These are phyloP conservation scores for Tenthredo amoena DNA, from an alignment of 2,888 invertebrate species.

Conservation along the genomic window DNA sequence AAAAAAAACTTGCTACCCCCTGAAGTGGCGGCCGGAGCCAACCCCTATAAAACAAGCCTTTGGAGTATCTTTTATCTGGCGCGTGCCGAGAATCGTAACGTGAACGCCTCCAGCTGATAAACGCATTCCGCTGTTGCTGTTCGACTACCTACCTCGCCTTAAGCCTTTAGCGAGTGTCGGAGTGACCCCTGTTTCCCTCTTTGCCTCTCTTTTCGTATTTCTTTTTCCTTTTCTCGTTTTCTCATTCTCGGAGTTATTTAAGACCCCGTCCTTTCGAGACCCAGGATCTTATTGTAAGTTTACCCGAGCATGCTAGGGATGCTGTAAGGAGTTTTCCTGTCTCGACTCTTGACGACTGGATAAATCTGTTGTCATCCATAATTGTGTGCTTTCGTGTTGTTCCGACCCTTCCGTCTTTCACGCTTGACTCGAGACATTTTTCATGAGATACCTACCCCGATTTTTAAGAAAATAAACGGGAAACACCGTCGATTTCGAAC, in stretches of 20 bases:
- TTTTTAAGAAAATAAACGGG: background rate
- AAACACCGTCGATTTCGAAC: background rate
- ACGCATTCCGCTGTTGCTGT: constrained; percentile 36
- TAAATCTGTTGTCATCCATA: constrained; percentile 42
- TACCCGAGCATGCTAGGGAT: background rate
- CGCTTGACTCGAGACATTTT: constrained; percentile 35
- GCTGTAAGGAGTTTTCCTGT: constrained; percentile 22
- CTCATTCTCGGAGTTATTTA: constrained; percentile 34
- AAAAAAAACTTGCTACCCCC: constrained; percentile 23
- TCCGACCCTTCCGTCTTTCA: background rate
- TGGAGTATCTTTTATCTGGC: constrained; percentile 48
- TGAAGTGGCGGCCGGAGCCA: constrained; percentile 9
- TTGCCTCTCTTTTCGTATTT: constrained; percentile 1
- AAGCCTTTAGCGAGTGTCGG: background rate
- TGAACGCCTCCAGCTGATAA: constrained; percentile 41
- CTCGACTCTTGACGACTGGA: constrained; percentile 38
- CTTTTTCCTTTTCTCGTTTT: constrained; percentile 8
- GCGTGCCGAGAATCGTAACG: constrained; percentile 43
- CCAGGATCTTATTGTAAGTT: constrained; percentile 28
- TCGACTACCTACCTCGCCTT: background rate
- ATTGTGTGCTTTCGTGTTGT: constrained; percentile 18
- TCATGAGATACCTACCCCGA: background rate
- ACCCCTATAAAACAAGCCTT: constrained; percentile 41
- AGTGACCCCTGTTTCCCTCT: constrained; percentile 40
- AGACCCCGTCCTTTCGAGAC: constrained; percentile 9